A percentile compares a stretch with the other conserved stretches of the same genome.
phyloP scores from a whole-genome alignment of 1,140 invertebrate species.

The Drosophila sucinea region DNA sequence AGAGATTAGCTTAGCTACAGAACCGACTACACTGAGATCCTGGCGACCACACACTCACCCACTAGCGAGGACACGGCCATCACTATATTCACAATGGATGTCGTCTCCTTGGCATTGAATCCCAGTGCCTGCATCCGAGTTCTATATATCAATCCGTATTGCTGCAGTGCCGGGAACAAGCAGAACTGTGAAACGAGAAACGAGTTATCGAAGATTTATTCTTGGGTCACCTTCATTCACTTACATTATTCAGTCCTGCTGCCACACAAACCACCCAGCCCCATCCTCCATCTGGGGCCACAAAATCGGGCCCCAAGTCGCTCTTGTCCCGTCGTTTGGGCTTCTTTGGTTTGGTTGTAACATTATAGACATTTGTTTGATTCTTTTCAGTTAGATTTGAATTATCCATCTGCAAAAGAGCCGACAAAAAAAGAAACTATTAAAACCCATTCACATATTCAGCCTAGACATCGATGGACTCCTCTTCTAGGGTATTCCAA shows the following conservation, averaged over 20 bases:
- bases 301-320: conserved; percentile 76
- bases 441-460: too few species aligned
- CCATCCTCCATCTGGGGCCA: conserved; percentile 82
- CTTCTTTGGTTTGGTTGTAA: conserved; percentile 71
- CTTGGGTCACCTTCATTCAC: conserved; percentile 15
- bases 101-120: conserved; percentile 86
- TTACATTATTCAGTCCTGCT: conserved; percentile 74
- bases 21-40: too few species aligned
- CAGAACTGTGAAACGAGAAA: conserved; percentile 84
- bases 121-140: conserved; percentile 85
- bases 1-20: too few species aligned
- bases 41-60: conserved; percentile 78
- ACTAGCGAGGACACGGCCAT: conserved; percentile 86
- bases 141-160: conserved; percentile 87
- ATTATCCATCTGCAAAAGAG: conserved; percentile 46
- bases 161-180: conserved; percentile 86
- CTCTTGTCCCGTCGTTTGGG: conserved; percentile 75
- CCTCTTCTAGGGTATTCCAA: neutral
- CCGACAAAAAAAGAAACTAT: neutral
- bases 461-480: too few species aligned
- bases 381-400: conserved; percentile 70
- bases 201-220: neutral
- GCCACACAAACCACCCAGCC: conserved; percentile 80
- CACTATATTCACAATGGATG: conserved; percentile 87
- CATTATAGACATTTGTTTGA: conserved; percentile 67